These are phyloP conservation scores for Epizoanthus rinbou DNA, from an alignment of 92 coral and sea anemone genomes.

Conservation along the genomic window DNA sequence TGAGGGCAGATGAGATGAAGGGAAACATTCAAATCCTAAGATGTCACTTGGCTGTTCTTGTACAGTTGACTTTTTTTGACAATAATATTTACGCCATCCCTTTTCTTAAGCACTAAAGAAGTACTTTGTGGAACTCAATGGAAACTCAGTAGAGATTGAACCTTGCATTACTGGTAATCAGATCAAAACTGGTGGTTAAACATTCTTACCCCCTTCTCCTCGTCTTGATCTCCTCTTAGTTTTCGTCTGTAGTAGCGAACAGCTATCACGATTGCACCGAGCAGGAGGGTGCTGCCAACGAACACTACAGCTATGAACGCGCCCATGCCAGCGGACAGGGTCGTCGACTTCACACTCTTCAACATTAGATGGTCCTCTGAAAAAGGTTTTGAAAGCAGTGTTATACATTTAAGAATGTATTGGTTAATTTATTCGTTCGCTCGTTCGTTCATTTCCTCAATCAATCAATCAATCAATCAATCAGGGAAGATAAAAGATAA, in stretches of 20 bases:
- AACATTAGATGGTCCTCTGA: constrained; percentile 53
- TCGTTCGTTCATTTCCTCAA: neutral
- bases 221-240: constrained; percentile 49
- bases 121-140: too few relatives aligned
- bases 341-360: constrained; percentile 71
- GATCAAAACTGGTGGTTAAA: too few relatives aligned
- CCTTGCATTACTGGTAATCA: too few relatives aligned
- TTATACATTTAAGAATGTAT: too few relatives aligned
- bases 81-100: too few relatives aligned
- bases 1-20: too few relatives aligned
- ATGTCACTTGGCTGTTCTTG: too few relatives aligned
- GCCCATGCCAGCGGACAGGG: constrained; percentile 88
- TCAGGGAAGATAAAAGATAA: neutral
- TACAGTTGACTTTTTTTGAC: too few relatives aligned
- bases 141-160: too few relatives aligned
- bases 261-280: constrained; percentile 63
- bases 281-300: constrained; percentile 57
- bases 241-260: constrained; percentile 69
- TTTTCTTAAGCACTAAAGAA: too few relatives aligned
- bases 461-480: neutral
- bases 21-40: too few relatives aligned
- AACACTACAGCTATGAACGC: constrained; percentile 75
- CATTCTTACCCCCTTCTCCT: constrained; percentile 60
- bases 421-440: neutral
- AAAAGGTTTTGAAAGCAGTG: constrained; percentile 1